Base-by-base conservation (phyloP, 1,140 invertebrate species). In the Scaptomyza montana region DNA sequence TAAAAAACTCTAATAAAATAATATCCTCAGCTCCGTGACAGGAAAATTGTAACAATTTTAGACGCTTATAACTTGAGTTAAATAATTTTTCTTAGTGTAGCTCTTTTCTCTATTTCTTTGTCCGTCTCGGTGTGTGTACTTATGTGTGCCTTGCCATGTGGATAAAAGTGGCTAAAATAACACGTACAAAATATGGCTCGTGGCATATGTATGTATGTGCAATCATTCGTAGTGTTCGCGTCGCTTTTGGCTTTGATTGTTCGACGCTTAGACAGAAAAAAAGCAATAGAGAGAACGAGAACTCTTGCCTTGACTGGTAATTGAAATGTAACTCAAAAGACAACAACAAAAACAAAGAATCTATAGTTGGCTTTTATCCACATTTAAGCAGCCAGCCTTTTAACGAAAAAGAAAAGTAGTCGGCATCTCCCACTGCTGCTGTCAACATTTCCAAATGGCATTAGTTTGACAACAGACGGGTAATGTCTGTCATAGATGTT, bases 171-270 rank as follows among this genome's bases (percentile, higher is more conserved):
- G 81, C 74, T 62, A 65, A 85, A 80, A 75, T 77, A 81, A 86
- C 81, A 85, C 81, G 81, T 86, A 74, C 80, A 36, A 76, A 69
- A 80, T 73, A 71, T 85, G 51, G 63, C 80, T 64, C 39, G 54
- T 67, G 80, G 80, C 81, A 78, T 71, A 74, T 80, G 81, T 71
- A 74, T 80, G 81, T 80, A 74, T 80, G 81, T 80, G 80, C 73
- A 82, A 70, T 82, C 80, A 72, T 82, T 84, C 80, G 57, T 73
- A 56, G 74, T 49, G 74, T 80, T 81, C 45, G 46, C 53, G 39
- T 13, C 30, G 16, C 19, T 25, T 54, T 56, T 36, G 36, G 13
- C 46, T 59, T 65, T 65, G 53, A 53, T 53, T 57, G 45, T 50
- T 56, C 30, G 63, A 54, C 53, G 36, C 39, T 43, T n/a, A 36